Percentiles rank a stretch among this genome's conserved stretches.
These are phyloP conservation scores for Nymphalis urticae DNA, from an alignment of 2,888 invertebrate species.

Conservation along the genomic window DNA sequence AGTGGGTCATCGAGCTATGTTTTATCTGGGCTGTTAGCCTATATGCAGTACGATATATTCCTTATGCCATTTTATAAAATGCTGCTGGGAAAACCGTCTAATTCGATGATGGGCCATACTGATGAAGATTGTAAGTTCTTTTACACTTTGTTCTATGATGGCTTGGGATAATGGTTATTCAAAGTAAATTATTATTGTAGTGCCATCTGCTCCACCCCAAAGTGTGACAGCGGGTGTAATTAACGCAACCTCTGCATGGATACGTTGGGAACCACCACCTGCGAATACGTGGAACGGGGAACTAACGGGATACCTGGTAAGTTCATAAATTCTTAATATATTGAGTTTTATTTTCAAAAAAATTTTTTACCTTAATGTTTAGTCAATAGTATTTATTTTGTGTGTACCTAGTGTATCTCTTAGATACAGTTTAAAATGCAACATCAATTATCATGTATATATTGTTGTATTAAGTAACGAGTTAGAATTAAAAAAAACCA, in stretches of 20 bases:
- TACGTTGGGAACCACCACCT: constrained; percentile 91
- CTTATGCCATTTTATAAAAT: constrained; percentile 93
- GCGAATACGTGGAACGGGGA: constrained; percentile 89
- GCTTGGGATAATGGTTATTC: constrained; percentile 4
- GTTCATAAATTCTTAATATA: constrained; percentile 45
- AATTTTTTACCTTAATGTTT: not conserved
- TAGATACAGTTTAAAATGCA: too few relatives aligned
- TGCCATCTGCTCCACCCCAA: constrained; percentile 89
- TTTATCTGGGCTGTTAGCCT: constrained; percentile 89
- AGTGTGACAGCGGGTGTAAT: constrained; percentile 90
- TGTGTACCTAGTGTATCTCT: too few relatives aligned
- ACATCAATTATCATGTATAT: too few relatives aligned
- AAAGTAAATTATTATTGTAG: constrained; percentile 70
- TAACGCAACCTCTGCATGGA: constrained; percentile 90
- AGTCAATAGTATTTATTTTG: not conserved
- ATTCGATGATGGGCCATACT: constrained; percentile 92
- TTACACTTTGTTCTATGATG: not conserved
- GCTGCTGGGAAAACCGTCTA: constrained; percentile 95
- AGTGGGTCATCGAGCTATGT: constrained; percentile 87
- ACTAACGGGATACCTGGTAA: constrained; percentile 93
- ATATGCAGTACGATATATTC: constrained; percentile 95
- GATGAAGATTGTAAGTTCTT: constrained; percentile 87
- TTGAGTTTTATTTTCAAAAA: not conserved
- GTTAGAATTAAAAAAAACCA: too few relatives aligned
- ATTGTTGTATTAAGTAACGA: too few relatives aligned